Conservation (phyloP, 2,113 vertebrate species). For the Ammodramus savannarum region DNA sequence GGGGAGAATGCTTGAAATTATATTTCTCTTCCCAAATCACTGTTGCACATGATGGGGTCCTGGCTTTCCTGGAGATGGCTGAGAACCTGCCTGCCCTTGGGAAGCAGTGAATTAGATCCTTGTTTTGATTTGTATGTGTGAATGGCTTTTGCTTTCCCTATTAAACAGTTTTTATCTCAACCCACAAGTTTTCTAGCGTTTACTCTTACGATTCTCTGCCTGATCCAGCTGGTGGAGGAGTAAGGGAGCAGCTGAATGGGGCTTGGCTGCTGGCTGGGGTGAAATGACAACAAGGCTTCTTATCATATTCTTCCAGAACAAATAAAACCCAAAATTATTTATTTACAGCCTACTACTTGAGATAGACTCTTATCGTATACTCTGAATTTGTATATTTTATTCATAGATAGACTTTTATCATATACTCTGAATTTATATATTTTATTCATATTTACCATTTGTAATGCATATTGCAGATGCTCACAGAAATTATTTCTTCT, state of each 20-base stretch:
- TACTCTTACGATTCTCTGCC: background rate
- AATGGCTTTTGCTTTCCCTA: background rate
- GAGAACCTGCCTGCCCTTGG: background rate
- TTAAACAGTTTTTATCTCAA: background rate
- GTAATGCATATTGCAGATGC: background rate
- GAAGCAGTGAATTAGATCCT: background rate
- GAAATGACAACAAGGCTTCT: background rate
- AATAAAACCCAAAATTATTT: background rate
- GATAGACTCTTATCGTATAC: background rate
- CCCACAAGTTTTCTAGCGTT: accelerated
- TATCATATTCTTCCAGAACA: background rate
- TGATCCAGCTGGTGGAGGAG: background rate
- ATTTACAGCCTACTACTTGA: background rate
- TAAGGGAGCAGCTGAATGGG: accelerated
- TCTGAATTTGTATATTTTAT: background rate
- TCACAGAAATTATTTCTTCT: background rate
- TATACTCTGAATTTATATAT: background rate
- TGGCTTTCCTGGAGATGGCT: background rate
- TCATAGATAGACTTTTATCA: background rate
- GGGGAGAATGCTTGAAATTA: background rate
- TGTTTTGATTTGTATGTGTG: background rate
- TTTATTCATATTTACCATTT: background rate
- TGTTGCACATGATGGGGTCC: accelerated
- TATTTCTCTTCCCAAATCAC: background rate
- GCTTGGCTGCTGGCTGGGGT: background rate